Evolutionary conservation across 2,888 invertebrate species (phyloP).

Genomic region (Prostheceraeus crozeri): DNA sequence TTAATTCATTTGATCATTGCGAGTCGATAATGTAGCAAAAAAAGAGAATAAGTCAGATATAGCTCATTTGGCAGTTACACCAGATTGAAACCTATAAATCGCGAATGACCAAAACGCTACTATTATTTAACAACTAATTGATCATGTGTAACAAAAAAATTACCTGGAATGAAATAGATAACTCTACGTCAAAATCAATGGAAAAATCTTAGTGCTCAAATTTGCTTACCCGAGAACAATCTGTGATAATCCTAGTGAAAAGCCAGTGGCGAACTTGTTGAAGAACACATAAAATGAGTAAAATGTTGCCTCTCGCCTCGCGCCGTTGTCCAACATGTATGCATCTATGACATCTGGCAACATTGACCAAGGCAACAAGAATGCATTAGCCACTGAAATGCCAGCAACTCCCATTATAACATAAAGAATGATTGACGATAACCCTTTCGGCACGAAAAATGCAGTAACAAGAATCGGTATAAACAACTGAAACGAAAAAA

Average conservation of each 20-base stretch:
- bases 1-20: not conserved
- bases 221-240: constrained; percentile 41
- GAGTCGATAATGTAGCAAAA: not conserved
- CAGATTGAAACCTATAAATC: too few relatives aligned
- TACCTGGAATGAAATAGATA: too few relatives aligned
- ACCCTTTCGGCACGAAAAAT: constrained; percentile 13
- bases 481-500: constrained; percentile 11
- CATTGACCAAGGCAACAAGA: constrained; percentile 52
- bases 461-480: constrained; percentile 23
- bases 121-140: not conserved
- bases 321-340: constrained; percentile 47
- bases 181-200: too few relatives aligned
- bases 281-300: constrained; percentile 54
- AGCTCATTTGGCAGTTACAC: too few relatives aligned
- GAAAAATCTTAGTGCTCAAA: too few relatives aligned
- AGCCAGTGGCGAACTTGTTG: constrained; percentile 48
- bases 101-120: too few relatives aligned
- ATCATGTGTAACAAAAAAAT: too few relatives aligned
- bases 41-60: not conserved
- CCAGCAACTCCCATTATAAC: constrained; percentile 44
- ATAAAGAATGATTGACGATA: constrained; percentile 34
- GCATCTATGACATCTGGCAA: constrained; percentile 50
- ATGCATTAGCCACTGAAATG: constrained; percentile 45
- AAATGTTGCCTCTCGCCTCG: constrained; percentile 49
- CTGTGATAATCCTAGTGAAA: constrained; percentile 48